These are phyloP conservation scores for Macropis europaea DNA, from an alignment of 2,888 invertebrate genomes.

Conservation along the genomic window DNA sequence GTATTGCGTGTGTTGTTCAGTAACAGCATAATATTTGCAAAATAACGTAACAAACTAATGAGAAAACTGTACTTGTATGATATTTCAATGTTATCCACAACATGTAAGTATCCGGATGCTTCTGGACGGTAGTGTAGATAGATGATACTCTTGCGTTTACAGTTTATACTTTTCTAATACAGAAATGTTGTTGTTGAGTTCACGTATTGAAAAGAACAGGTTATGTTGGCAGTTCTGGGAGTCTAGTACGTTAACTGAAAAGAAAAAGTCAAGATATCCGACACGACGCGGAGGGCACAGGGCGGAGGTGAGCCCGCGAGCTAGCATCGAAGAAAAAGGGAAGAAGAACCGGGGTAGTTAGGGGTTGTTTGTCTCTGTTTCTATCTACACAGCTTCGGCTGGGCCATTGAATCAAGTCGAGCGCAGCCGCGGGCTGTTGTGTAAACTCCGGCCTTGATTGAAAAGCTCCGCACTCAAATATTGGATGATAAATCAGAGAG, in stretches of 20 bases:
- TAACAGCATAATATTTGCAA: too few relatives aligned
- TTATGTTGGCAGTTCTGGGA: not conserved
- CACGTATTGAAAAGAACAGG: not conserved
- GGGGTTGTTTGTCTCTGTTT: constrained; percentile 74
- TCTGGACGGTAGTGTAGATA: too few relatives aligned
- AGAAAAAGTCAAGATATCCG: constrained; percentile 26
- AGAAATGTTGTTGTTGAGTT: not conserved
- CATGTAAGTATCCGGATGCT: too few relatives aligned
- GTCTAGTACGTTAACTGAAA: not conserved
- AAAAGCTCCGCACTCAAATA: constrained; percentile 78
- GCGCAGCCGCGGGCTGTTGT: constrained; percentile 75
- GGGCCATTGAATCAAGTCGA: constrained; percentile 71
- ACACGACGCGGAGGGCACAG: constrained; percentile 27
- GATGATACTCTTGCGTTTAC: not conserved
- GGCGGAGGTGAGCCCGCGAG: constrained; percentile 32
- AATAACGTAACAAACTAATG: too few relatives aligned
- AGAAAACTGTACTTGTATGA: too few relatives aligned
- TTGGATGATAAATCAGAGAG: constrained; percentile 76
- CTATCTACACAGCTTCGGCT: constrained; percentile 69
- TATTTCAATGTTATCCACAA: too few relatives aligned
- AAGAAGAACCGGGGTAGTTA: constrained; percentile 61
- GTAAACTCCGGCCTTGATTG: constrained; percentile 77
- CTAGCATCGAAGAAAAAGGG: constrained; percentile 51
- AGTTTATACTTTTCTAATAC: not conserved
- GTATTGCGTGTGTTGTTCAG: too few relatives aligned